Base-by-base conservation (phyloP, 2,888 invertebrate species). In the Alviniconcha strummeri region DNA sequence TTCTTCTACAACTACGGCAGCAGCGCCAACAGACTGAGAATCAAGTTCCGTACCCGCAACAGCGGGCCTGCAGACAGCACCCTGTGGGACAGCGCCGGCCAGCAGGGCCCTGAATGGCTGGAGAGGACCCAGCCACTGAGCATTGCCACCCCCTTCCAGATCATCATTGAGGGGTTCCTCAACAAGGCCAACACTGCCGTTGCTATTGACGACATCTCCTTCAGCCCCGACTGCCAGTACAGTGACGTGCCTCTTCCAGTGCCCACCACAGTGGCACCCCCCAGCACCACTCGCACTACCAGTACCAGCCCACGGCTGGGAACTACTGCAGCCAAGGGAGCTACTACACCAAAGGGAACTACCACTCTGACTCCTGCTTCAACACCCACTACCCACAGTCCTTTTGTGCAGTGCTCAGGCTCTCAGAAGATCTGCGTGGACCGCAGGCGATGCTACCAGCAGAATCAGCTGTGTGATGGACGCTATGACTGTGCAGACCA, bases 1-100 rank as follows among this genome's bases (percentile, higher is more conserved):
- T 93, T 89, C 85, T 91, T 91, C 85, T 90, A 91, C 84, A 91
- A 92, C 91, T 90, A 88, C 85, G 93, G 93, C 7, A 84, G 80
- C 57, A 67, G 77, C 55, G 54, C 19, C 17, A 67, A 74, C 69
- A 57, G 13, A 7, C 81, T 81, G 15, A 81, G 81, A 52, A 15
- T 81, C 56, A 64, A 52, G 77, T 82, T 76, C 82, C 82, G 82
- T 56, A 77, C 71, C 55, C 82, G 77, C 82, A 77, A 52, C 54
- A 56, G n/a, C 7, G 77, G 82, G n/a, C 67, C 54, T 3, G 57
- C 64, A 17, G 82, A 77, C 67, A 8, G n/a, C 6, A 64, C 13
- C 36, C 60, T 82, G 52, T 82, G 82, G 82, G 19, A 36, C 17
- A 82, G 82, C 55, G 69, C 69, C 7, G 82, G 77, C 5, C 69